Conservation (phyloP, 2,113 vertebrate genomes). For the Chiloscyllium plagiosum region DNA sequence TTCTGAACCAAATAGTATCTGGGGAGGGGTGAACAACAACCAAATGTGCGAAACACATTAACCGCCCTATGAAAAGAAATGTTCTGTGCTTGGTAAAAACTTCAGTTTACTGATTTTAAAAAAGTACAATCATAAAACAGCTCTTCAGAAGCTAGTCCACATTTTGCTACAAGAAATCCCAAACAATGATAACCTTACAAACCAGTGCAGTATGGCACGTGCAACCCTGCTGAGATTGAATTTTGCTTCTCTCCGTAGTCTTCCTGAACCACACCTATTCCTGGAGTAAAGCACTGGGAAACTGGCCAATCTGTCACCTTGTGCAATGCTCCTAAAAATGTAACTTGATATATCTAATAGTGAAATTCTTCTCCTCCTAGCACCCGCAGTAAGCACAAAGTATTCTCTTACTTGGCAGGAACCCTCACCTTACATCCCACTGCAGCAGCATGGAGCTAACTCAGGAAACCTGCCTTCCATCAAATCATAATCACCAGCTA, state of each 20-base stretch:
- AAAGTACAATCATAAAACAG: background rate
- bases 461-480: no score
- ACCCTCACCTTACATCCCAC: background rate
- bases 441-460: background rate
- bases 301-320: background rate
- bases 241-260: background rate
- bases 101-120: background rate
- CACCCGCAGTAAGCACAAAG: background rate
- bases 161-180: background rate
- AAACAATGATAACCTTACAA: background rate
- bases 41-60: background rate
- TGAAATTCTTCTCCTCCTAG: background rate
- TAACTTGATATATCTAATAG: background rate
- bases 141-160: background rate
- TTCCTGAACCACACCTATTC: background rate
- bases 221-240: background rate
- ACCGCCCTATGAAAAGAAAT: background rate
- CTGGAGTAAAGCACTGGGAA: background rate
- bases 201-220: background rate
- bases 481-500: no score
- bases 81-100: background rate
- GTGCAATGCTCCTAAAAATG: background rate
- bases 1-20: background rate
- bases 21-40: background rate
- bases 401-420: background rate